Evolutionary conservation across 2,888 invertebrate species (phyloP), one percentile per base, ranked within the genome.

Genomic region (Agapostemon virescens): DNA sequence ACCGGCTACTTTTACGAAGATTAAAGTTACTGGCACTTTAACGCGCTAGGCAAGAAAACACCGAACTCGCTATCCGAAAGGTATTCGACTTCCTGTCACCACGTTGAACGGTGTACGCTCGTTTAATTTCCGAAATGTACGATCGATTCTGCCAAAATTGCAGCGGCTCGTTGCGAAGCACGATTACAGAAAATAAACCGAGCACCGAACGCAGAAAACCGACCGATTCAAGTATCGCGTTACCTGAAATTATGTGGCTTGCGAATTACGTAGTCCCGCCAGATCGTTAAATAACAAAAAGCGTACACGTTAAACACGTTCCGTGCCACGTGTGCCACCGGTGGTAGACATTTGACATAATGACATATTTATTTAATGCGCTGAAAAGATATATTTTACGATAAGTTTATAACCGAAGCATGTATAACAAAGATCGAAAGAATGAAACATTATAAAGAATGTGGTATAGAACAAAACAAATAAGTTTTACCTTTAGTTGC

Each of bases 11-110:
- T 33, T 45, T 5, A 26, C 20, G 38, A 45, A 42, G 26, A 64
- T 36, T 63, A 36, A 63, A 63, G 36, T n/a, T 36, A 36, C 63
- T 13, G 63, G 63, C 63, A 63, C 33, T 63, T 36, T 63, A 63
- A 63, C 33, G 13, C n/a, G 11, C 36, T 36, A 36, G 20, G 11
- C n/a, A 36, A 36, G 33, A 36, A 63, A 36, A 63, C 20, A n/a
- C 33, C 33, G 36, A 63, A n/a, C 33, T 36, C 20, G 20, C 33
- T 9, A 0, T 11, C n/a, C 2, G 20, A 63, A 36, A n/a, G n/a
- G 36, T 3, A 36, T 63, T 20, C 58, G 55, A 33, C 58, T 33
- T 61, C 33, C 58, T 33, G 23, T 26, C 26, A 55, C 26, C 55
- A 26, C 6, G 15, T 13, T 55, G 55, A 26, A 55, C 13, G 15